Evolutionary conservation across 1,140 invertebrate species (phyloP).

Genomic region (Calliopsis andreniformis): DNA sequence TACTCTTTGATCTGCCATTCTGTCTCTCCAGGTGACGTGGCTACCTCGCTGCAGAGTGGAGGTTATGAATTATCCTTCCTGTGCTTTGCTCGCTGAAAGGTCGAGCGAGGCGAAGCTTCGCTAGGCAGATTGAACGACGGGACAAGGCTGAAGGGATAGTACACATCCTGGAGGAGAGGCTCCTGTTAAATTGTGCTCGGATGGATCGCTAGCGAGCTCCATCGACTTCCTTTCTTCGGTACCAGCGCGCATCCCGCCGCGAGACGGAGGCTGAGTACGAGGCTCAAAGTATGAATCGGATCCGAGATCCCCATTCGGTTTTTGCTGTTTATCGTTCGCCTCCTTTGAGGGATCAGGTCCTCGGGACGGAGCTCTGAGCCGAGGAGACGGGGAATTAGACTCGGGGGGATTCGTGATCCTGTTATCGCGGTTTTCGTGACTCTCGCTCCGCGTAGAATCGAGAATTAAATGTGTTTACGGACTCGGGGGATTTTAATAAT

Average conservation of each 20-base stretch:
- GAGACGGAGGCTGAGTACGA: not conserved
- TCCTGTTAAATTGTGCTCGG: not conserved
- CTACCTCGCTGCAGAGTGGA: not conserved
- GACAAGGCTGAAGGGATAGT: not conserved
- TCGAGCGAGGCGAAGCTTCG: constrained; percentile 10
- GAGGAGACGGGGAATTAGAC: constrained; percentile 6
- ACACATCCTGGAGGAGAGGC: not conserved
- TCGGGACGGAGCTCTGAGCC: not conserved
- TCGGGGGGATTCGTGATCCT: not conserved
- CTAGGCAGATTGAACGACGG: constrained; percentile 34
- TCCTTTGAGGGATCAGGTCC: constrained; percentile 1
- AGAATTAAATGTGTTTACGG: constrained; percentile 14
- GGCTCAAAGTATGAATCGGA: not conserved
- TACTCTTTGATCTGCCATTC: constrained; percentile 70
- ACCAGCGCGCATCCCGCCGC: not conserved
- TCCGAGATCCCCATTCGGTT: not conserved
- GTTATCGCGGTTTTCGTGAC: not conserved
- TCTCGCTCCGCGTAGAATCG: constrained; percentile 4
- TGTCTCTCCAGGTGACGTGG: constrained; percentile 48
- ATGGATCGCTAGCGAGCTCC: not conserved
- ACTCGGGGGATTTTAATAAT: constrained; percentile 24
- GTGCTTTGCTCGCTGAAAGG: constrained; percentile 19
- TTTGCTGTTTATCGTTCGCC: constrained; percentile 10
- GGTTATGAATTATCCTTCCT: constrained; percentile 59
- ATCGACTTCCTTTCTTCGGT: not conserved